phyloP scores from a whole-genome alignment of 2,797 vertebrate species.

The Cyclopterus lumpus region DNA sequence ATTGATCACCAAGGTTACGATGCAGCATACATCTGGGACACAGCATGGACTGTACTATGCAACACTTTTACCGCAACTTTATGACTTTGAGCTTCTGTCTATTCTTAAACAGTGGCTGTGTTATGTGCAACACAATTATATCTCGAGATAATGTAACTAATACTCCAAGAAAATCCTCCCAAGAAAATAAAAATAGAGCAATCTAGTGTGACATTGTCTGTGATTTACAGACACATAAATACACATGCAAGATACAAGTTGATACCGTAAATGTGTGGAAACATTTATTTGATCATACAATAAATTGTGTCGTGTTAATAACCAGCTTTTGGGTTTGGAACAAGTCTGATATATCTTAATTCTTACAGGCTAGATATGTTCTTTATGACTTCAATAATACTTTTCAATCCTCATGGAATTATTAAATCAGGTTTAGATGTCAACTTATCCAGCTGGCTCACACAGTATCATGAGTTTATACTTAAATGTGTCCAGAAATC shows the following conservation, averaged over 20 bases:
- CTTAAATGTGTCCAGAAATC: slow-evolving; percentile 5
- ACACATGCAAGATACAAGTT: not conserved
- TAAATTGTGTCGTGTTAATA: slow-evolving; percentile 1
- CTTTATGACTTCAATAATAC: slow-evolving; percentile 16
- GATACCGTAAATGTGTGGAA: not conserved
- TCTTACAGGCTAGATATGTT: not conserved
- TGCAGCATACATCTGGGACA: slow-evolving; percentile 54
- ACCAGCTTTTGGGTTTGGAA: slow-evolving; percentile 2
- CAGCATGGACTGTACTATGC: slow-evolving; percentile 25
- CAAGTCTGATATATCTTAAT: not conserved
- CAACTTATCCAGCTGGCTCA: slow-evolving; percentile 33
- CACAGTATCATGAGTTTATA: slow-evolving; percentile 7
- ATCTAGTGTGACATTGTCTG: not conserved
- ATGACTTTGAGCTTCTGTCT: slow-evolving; percentile 40
- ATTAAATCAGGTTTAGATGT: slow-evolving; percentile 28
- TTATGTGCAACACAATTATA: not conserved
- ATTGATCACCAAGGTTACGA: slow-evolving; percentile 65
- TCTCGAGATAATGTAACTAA: not conserved
- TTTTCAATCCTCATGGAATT: slow-evolving; percentile 22
- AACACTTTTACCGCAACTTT: slow-evolving; percentile 37
- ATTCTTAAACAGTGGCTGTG: not conserved
- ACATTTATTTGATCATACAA: slow-evolving; percentile 12
- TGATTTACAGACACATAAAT: not conserved
- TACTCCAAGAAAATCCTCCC: not conserved
- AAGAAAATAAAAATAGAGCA: not conserved